A percentile compares a stretch with the other conserved stretches of the same genome.
These are phyloP conservation scores for Bombycilla garrulus DNA, from an alignment of 2,113 vertebrate species.

Conservation along the genomic window DNA sequence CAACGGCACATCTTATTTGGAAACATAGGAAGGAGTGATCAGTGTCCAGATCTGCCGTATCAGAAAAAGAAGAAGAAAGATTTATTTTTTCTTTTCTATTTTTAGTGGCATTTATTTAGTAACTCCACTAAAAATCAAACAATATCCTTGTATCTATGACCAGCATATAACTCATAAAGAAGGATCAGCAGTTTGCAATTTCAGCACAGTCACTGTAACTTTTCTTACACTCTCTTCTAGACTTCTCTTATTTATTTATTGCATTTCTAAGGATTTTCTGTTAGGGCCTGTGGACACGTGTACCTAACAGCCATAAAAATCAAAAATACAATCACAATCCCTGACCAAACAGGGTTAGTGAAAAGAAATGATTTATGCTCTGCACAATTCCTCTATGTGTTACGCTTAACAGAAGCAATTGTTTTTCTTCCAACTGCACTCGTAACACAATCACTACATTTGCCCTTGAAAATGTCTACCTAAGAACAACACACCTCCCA, in stretches of 20 bases:
- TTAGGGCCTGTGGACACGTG: background rate
- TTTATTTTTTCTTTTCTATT: background rate
- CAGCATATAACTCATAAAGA: background rate
- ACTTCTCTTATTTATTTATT: background rate
- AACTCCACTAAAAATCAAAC: background rate
- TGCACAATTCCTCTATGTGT: background rate
- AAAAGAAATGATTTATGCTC: slow-evolving; percentile 37
- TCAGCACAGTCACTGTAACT: slow-evolving; percentile 16
- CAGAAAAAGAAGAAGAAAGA: background rate
- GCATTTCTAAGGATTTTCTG: background rate
- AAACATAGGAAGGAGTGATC: background rate
- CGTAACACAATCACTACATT: background rate
- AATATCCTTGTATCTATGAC: background rate
- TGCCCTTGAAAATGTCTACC: slow-evolving; percentile 17
- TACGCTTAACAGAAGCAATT: slow-evolving; percentile 41
- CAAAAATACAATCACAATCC: background rate
- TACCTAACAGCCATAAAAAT: background rate
- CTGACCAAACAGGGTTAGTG: slow-evolving; percentile 49
- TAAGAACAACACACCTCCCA: background rate
- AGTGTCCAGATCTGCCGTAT: background rate
- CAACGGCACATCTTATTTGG: background rate
- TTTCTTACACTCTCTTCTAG: background rate
- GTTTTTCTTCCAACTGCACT: slow-evolving; percentile 3
- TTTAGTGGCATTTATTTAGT: background rate
- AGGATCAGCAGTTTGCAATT: background rate